phyloP scores from a whole-genome alignment of 2,797 vertebrate genomes.

The Hoplostethus atlanticus region DNA sequence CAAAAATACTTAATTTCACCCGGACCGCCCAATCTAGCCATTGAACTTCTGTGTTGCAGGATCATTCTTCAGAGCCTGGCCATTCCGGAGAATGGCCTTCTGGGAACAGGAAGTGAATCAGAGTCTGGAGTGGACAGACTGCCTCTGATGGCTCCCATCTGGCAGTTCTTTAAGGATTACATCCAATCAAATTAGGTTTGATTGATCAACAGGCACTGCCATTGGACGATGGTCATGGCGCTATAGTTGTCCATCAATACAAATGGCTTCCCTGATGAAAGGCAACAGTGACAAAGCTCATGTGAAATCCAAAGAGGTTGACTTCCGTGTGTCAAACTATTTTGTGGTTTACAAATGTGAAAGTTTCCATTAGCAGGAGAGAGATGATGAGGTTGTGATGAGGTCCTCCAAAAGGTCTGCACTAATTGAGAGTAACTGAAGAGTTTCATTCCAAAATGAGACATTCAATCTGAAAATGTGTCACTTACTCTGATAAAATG shows the following conservation, averaged over 20 bases:
- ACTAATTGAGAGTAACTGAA: not conserved
- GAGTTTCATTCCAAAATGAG: not conserved
- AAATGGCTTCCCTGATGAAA: conserved; percentile 54
- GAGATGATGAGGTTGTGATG: conserved; percentile 19
- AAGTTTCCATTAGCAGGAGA: conserved; percentile 29
- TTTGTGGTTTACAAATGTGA: conserved; percentile 38
- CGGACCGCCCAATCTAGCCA: conserved; percentile 52
- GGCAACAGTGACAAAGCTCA: conserved; percentile 52
- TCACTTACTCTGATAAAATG: not conserved
- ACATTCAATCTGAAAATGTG: not conserved
- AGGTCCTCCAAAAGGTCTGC: not conserved
- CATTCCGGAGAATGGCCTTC: conserved; percentile 66
- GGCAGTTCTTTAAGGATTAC: conserved; percentile 80
- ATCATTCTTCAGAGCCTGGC: conserved; percentile 67
- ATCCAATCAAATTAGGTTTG: conserved; percentile 81
- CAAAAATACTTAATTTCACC: conserved; percentile 48
- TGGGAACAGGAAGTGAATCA: conserved; percentile 84
- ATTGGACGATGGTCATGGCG: conserved; percentile 72
- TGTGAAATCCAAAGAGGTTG: conserved; percentile 45
- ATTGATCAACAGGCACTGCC: conserved; percentile 80
- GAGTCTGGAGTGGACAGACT: conserved; percentile 67
- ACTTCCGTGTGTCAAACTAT: conserved; percentile 37
- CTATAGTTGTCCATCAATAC: conserved; percentile 62
- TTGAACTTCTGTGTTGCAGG: conserved; percentile 61
- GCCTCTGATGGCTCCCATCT: conserved; percentile 81